A percentile compares a stretch with the other conserved stretches of the same genome.
Evolutionary conservation across 1,140 invertebrate genomes (phyloP).

Genomic region (Drosophila rufa): DNA sequence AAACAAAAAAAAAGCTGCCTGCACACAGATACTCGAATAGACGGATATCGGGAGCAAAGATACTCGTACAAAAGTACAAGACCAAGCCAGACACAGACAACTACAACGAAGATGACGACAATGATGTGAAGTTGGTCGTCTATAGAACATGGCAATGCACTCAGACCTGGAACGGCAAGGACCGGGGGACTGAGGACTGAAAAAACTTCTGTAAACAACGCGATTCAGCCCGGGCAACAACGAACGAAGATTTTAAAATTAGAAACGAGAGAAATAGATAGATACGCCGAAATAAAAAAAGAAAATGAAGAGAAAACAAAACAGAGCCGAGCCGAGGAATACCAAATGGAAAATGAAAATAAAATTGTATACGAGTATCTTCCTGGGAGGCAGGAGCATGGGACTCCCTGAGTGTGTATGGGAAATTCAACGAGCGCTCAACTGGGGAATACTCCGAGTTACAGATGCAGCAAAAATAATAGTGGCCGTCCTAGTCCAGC

Average conservation of each 20-base stretch:
- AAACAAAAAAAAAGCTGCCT: too few relatives aligned
- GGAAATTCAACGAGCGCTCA: slow-evolving; percentile 58
- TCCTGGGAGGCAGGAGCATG: slow-evolving; percentile 35
- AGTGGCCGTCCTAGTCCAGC: too few relatives aligned
- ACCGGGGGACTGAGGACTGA: slow-evolving; percentile 7
- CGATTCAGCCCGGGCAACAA: slow-evolving; percentile 60
- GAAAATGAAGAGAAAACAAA: slow-evolving; percentile 22
- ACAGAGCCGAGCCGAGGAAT: slow-evolving; percentile 35
- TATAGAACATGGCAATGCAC: slow-evolving; percentile 77
- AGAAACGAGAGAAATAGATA: slow-evolving; percentile 74
- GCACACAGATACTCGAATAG: not conserved
- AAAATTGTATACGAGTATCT: slow-evolving; percentile 69
- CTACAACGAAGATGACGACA: slow-evolving; percentile 43
- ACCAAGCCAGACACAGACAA: slow-evolving; percentile 44
- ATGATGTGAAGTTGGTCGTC: slow-evolving; percentile 57
- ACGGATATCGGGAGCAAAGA: slow-evolving; percentile 24
- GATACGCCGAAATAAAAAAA: slow-evolving; percentile 28
- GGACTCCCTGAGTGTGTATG: slow-evolving; percentile 18
- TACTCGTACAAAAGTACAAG: slow-evolving; percentile 39
- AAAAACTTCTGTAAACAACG: slow-evolving; percentile 82
- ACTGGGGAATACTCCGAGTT: slow-evolving; percentile 30
- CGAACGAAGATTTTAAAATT: slow-evolving; percentile 80
- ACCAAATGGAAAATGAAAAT: slow-evolving; percentile 77
- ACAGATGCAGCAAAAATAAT: not conserved
- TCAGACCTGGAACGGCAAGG: slow-evolving; percentile 51